Evolutionary conservation across 2,888 invertebrate species (phyloP), one percentile per base, ranked within the genome.

Genomic region (Mythimna lalbum): DNA sequence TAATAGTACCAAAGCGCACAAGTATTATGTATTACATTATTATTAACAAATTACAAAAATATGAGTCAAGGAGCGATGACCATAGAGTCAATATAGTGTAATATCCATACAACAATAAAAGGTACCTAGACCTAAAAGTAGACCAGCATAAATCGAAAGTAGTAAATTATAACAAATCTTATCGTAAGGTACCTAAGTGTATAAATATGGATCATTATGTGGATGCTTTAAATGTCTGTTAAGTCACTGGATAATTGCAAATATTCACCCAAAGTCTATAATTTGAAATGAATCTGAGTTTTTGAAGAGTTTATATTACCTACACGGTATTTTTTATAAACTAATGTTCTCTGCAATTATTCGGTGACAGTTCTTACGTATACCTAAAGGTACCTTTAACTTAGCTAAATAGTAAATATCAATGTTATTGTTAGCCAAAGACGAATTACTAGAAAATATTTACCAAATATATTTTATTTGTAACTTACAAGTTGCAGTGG

Each of bases 81-180:
- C 39, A 39, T 59, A 9, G 14, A 36, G 12, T 19, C 33, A 57
- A 36, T 36, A 36, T 57, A 57, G 57, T 21, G 57, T 57, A 57
- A 21, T 21, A 7, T 57, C 14, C 33, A 43, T 39, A 72, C 6
- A 50, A 31, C 19, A 43, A 43, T 43, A 33, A 47, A 59, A 14
- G 61, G n/a, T 27, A 60, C 43, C 33, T 59, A 10, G 14, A 27
- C 47, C 53, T 63, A 63, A 73, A 53, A 63, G 23, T 56, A 74
- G 36, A 66, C 50, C 33, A 57, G 66, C 72, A 57, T 75, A 74
- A 50, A 74, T 27, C n/a, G 0, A 47, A 33, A 7, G 17, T 63
- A 60, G 27, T 60, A 36, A 39, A 39, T 23, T 33, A 47, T 50
- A 31, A 66, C 33, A 74, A 23, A 7, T 53, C 3, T 49, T 53